These are phyloP conservation scores for Psix sp. DNA, from an alignment of 1,140 invertebrate species.

Conservation along the genomic window DNA sequence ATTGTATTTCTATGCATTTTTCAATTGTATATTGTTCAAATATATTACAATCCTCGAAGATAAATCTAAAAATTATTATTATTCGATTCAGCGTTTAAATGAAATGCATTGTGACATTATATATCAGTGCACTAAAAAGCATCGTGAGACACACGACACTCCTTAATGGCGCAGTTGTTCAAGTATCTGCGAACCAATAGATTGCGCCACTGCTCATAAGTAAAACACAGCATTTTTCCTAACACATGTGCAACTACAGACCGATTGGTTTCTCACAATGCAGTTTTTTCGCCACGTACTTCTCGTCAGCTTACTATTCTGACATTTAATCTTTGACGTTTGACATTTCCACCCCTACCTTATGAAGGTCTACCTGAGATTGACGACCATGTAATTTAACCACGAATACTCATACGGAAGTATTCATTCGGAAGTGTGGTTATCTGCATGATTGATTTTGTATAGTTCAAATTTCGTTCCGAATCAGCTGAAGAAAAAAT, in stretches of 20 bases:
- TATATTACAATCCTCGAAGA: no score
- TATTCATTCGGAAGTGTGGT: constrained; percentile 15
- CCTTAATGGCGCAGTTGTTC: background rate
- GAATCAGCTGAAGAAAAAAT: no score
- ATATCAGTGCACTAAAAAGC: constrained; percentile 3
- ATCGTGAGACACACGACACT: constrained; percentile 9
- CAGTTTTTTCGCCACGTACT: constrained; percentile 7
- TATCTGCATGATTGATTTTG: no score
- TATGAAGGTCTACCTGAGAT: constrained; percentile 22
- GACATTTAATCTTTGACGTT: constrained; percentile 28
- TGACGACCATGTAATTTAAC: constrained; percentile 49
- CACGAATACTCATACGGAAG: no score
- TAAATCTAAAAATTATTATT: no score
- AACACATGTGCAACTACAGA: constrained; percentile 7
- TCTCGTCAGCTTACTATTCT: background rate
- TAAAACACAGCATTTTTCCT: constrained; percentile 6
- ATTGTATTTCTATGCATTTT: no score
- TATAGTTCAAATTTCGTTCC: no score
- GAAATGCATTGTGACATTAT: constrained; percentile 1
- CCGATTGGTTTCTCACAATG: constrained; percentile 25
- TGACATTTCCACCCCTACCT: constrained; percentile 37
- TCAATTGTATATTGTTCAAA: no score
- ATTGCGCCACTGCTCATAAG: constrained; percentile 8
- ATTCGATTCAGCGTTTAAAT: constrained; percentile 1
- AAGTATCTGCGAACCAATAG: constrained; percentile 3